These are phyloP conservation scores for Cathartes aura DNA, from an alignment of 2,113 vertebrate genomes.

Conservation along the genomic window DNA sequence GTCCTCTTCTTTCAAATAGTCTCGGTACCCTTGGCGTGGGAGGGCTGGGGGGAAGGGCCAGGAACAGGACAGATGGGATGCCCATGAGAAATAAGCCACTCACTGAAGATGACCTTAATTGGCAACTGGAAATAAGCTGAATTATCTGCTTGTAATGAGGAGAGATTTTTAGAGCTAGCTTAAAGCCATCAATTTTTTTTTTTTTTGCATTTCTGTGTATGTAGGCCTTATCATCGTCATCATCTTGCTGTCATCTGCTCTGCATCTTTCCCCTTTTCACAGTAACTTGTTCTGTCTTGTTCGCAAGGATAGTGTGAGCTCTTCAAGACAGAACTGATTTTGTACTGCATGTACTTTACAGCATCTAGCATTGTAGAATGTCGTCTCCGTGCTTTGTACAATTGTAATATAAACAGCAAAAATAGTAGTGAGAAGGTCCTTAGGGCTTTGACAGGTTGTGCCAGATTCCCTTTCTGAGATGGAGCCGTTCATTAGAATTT, in stretches of 20 bases:
- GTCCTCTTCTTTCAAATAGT: neutral
- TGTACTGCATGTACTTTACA: constrained; percentile 38
- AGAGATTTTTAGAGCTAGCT: constrained; percentile 11
- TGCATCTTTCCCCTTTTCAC: constrained; percentile 17
- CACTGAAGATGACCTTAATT: constrained; percentile 8
- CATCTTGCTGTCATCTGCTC: constrained; percentile 42
- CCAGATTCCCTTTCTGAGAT: neutral
- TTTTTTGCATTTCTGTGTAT: neutral
- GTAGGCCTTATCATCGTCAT: neutral
- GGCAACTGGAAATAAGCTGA: constrained; percentile 30
- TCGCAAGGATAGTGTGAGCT: neutral
- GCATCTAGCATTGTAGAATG: neutral
- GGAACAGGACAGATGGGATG: constrained; percentile 44
- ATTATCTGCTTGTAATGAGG: constrained; percentile 4
- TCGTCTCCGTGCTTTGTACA: neutral
- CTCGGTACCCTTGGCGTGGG: neutral
- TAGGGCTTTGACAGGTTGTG: constrained; percentile 10
- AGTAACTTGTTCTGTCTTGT: constrained; percentile 46
- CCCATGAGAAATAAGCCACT: constrained; percentile 40
- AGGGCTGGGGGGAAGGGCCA: neutral
- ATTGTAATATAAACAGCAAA: neutral
- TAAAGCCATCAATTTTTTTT: neutral
- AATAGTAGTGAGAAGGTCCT: constrained; percentile 19
- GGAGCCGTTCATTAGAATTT: neutral
- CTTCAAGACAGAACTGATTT: neutral